A percentile compares a stretch with the other conserved stretches of the same genome.
Conservation (phyloP, 2,797 vertebrate species). For the Alosa sapidissima region DNA sequence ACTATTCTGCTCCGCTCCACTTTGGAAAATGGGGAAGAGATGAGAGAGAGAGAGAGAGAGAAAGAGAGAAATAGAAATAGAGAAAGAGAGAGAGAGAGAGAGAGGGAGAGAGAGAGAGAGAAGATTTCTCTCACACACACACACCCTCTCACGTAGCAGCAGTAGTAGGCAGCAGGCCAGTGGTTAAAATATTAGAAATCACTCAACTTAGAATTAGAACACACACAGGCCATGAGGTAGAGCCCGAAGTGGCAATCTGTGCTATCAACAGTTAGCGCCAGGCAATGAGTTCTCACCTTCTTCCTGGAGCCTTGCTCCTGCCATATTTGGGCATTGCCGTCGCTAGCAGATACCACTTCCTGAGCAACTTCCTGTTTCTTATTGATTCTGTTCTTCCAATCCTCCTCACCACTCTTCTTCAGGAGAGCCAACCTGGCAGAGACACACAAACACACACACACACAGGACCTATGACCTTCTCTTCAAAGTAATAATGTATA, state of each 20-base stretch:
- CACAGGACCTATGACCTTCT: not conserved
- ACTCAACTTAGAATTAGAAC: too few relatives aligned
- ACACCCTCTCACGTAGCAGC: too few relatives aligned
- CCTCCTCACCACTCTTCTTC: constrained; percentile 96
- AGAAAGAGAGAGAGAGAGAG: not conserved
- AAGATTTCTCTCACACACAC: not conserved
- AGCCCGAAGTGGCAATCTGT: too few relatives aligned
- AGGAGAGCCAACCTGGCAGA: constrained; percentile 85
- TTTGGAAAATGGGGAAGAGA: too few relatives aligned
- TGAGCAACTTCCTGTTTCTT: constrained; percentile 89
- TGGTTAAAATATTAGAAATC: not conserved
- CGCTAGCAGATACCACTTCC: constrained; percentile 59
- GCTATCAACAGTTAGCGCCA: too few relatives aligned
- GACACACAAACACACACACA: constrained; percentile 13
- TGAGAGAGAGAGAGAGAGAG: not conserved
- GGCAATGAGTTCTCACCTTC: constrained; percentile 77
- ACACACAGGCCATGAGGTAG: too few relatives aligned
- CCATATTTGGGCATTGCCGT: constrained; percentile 69
- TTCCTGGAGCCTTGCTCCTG: constrained; percentile 83
- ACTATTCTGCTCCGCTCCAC: not conserved
- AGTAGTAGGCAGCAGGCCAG: too few relatives aligned
- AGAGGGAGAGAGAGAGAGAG: not conserved
- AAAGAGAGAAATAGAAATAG: too few relatives aligned
- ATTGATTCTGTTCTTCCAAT: constrained; percentile 92
- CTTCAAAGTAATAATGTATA: not conserved